Evolutionary conservation across 2,113 vertebrate species (phyloP).

Genomic region (Equus przewalskii): DNA sequence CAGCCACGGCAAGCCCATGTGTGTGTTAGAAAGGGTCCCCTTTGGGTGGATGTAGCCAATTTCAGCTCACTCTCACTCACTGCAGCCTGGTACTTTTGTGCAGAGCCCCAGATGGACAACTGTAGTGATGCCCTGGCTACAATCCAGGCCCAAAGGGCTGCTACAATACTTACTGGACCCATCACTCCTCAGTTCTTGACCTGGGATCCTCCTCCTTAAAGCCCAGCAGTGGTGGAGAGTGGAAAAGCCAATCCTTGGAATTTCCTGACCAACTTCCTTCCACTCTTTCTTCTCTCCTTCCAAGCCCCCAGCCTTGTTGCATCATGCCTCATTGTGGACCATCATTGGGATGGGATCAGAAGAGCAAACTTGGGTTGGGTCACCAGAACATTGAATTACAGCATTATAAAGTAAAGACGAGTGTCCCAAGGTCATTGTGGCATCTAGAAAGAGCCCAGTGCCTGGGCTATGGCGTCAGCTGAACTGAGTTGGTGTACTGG

Average conservation of each 20-base stretch:
- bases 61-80: neutral
- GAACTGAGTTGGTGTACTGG: neutral
- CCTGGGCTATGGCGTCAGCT: neutral
- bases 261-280: neutral
- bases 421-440: neutral
- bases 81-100: neutral
- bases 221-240: neutral
- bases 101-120: neutral
- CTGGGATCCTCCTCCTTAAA: neutral
- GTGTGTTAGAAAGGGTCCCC: neutral
- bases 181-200: neutral
- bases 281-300: neutral
- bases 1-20: neutral
- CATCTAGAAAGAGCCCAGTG: neutral
- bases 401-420: neutral
- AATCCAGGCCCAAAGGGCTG: neutral
- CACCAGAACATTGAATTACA: neutral
- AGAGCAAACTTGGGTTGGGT: neutral
- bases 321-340: neutral
- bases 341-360: neutral
- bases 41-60: neutral
- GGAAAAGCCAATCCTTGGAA: neutral
- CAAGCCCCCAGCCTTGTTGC: neutral
- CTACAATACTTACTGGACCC: neutral
- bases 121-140: neutral